Conservation (phyloP, 2,888 invertebrate genomes). For the Apamea sordens region DNA sequence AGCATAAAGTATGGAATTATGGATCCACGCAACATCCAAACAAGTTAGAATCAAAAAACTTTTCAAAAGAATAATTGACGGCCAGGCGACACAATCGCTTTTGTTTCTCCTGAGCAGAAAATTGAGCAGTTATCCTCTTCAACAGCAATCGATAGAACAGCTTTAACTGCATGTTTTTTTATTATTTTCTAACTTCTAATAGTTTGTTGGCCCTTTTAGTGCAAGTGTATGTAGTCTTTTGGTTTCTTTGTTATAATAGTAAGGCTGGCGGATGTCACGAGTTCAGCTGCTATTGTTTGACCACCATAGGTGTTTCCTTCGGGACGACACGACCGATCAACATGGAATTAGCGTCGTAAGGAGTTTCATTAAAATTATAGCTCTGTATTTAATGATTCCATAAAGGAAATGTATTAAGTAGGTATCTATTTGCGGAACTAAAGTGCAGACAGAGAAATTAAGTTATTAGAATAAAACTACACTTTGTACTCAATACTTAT, state of each 20-base stretch:
- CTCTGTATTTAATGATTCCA: background rate
- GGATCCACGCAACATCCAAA: background rate
- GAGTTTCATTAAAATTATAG: background rate
- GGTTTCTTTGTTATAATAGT: slow-evolving; percentile 70
- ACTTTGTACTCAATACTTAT: background rate
- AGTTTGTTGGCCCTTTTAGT: background rate
- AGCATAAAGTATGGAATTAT: background rate
- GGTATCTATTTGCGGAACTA: background rate
- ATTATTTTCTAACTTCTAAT: background rate
- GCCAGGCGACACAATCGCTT: background rate
- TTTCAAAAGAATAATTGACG: background rate
- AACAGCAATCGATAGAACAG: background rate
- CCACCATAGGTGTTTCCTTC: slow-evolving; percentile 54
- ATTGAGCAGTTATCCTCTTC: background rate
- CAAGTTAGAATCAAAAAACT: too few species aligned
- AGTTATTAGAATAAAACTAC: background rate
- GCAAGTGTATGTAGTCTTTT: slow-evolving; percentile 25
- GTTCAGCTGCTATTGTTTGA: slow-evolving; percentile 73
- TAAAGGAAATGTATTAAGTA: background rate
- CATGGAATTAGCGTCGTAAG: slow-evolving; percentile 11
- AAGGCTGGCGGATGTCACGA: slow-evolving; percentile 74
- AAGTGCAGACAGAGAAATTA: background rate
- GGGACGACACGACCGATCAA: slow-evolving; percentile 36
- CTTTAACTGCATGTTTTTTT: background rate
- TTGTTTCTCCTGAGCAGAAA: background rate